Base-by-base conservation (phyloP, 2,888 invertebrate genomes). In the Caenorhabditis sp. region DNA sequence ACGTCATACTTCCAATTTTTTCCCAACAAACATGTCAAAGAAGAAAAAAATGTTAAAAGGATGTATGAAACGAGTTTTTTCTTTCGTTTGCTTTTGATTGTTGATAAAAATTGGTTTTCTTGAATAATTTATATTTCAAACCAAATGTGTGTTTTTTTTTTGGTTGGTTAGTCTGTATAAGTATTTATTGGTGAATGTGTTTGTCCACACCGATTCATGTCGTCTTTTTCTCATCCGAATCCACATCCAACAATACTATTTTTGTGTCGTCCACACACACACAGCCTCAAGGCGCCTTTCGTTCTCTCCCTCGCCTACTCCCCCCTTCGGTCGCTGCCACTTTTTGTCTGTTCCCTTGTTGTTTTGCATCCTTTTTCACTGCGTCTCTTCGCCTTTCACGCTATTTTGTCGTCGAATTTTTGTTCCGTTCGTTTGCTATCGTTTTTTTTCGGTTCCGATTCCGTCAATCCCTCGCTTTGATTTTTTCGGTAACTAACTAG, bases 401-500 rank as follows among this genome's bases (percentile, higher is more conserved):
- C 58, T 58, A 24, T 58, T 31, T 58, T 31, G 31, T 4, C 19
- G 2, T 36, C 37, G 21, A 17, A 55, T 26, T 62, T 26, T 62
- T 26, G 53, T 23, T 6, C 12, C 19, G n/a, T 24, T 62, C 50
- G 53, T 26, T 58, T 31, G 21, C 58, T 31, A 23, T 31, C 31
- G 21, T 5, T 26, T 54, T 26, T 54, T 26, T 26, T 26, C 26
- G 8, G 23, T 26, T 54, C 54, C 21, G 24, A 12, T 26, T 54
- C 54, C 19, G 24, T 54, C 54, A 14, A 23, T 26, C 58, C 43
- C 58, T 50, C 57, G 27, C 59, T 21, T 31, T 10, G 59, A 27
- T 26, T 53, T 19, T 49, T 26, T 62, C 62, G 54, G 60, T 64
- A 51, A 60, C 53, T 51, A 54, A 14, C 0, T 55, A 43, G 10